Evolutionary conservation across 2,113 vertebrate genomes (phyloP).

Genomic region (Neoarius graeffei): DNA sequence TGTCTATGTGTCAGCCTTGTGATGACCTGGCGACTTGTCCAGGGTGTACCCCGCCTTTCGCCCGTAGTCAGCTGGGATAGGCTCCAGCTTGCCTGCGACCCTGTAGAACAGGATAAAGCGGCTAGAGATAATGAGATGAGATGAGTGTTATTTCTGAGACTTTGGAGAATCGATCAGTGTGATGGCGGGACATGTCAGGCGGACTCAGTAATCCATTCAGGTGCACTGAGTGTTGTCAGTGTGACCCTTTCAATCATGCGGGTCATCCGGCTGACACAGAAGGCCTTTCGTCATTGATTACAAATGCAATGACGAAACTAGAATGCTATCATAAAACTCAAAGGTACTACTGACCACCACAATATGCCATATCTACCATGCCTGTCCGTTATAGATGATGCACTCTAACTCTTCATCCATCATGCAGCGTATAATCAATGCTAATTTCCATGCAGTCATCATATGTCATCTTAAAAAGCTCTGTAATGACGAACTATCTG

Average conservation of each 20-base stretch:
- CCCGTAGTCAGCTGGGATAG: too few relatives aligned
- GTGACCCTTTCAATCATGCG: constrained; percentile 17
- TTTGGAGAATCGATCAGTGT: background rate
- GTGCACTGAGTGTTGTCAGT: constrained; percentile 14
- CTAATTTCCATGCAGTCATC: constrained; percentile 42
- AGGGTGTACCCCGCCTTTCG: too few relatives aligned
- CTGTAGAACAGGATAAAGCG: too few relatives aligned
- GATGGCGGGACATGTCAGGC: constrained; percentile 12
- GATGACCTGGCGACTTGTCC: too few relatives aligned
- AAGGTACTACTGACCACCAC: constrained; percentile 34
- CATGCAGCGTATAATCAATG: constrained; percentile 44
- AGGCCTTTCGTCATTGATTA: constrained; percentile 14
- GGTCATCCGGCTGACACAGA: constrained; percentile 18
- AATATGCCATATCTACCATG: constrained; percentile 9
- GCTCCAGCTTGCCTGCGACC: too few relatives aligned
- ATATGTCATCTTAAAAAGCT: constrained; percentile 21
- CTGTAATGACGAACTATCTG: background rate
- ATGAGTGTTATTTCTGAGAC: background rate
- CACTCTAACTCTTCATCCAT: constrained; percentile 33
- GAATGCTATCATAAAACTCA: constrained; percentile 14
- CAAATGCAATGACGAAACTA: constrained; percentile 29
- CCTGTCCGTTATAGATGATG: background rate
- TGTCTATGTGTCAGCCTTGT: too few relatives aligned
- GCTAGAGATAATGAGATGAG: too few relatives aligned
- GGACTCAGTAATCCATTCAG: constrained; percentile 29